Conservation (phyloP, 2,113 vertebrate genomes). For the Pelusios castaneus region DNA sequence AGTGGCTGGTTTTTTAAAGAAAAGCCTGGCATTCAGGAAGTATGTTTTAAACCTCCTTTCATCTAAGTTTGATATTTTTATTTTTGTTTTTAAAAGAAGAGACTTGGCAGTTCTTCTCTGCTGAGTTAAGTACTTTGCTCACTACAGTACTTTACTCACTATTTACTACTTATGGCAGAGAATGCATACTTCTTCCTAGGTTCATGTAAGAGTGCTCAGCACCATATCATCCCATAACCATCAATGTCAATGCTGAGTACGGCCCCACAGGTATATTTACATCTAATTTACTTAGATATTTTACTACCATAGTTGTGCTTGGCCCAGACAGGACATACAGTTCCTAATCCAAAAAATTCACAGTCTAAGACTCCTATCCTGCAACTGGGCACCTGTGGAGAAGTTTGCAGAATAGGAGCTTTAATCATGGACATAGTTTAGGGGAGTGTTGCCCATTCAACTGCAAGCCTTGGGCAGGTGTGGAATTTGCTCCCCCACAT, state of each 20-base stretch:
- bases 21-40: neutral
- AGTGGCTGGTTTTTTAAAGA: slow-evolving; percentile 32
- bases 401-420: neutral
- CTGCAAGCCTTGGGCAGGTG: no score
- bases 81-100: slow-evolving; percentile 6
- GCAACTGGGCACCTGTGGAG: neutral
- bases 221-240: neutral
- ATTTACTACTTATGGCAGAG: slow-evolving; percentile 1
- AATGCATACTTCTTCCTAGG: neutral
- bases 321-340: neutral
- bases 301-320: neutral
- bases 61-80: slow-evolving; percentile 38
- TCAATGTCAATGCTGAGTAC: neutral
- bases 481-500: no score
- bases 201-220: neutral
- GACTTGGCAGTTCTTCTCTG: neutral
- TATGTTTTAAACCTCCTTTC: slow-evolving; percentile 38
- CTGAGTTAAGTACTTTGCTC: no score
- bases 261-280: neutral
- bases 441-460: no score
- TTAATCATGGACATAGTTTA: no score
- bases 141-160: no score
- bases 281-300: neutral
- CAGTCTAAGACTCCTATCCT: neutral
- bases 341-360: neutral